These are phyloP conservation scores for Nephrotoma flavescens DNA, from an alignment of 2,888 invertebrate species.

Conservation along the genomic window DNA sequence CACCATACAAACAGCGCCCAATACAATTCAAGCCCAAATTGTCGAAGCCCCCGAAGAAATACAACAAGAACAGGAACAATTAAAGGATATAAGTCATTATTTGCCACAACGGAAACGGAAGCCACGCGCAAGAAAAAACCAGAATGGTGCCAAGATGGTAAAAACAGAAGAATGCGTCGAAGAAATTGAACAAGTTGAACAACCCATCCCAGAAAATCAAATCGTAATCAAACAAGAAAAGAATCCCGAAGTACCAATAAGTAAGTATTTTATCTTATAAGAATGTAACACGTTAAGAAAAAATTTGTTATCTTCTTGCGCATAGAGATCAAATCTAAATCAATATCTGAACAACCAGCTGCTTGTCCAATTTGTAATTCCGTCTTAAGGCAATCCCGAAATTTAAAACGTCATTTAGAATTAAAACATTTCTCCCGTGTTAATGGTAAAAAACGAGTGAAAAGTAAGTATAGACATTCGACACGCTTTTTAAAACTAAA, in stretches of 20 bases:
- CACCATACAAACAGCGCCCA: constrained; percentile 19
- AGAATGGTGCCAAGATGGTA: not conserved
- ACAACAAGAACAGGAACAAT: constrained; percentile 29
- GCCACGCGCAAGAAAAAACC: constrained; percentile 33
- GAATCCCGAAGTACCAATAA: constrained; percentile 6
- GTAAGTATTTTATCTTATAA: constrained; percentile 2
- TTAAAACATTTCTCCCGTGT: constrained; percentile 33
- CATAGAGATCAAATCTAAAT: constrained; percentile 25
- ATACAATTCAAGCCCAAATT: constrained; percentile 32
- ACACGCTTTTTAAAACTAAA: constrained; percentile 12
- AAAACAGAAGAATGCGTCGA: not conserved
- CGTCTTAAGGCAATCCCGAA: constrained; percentile 41
- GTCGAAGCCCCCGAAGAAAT: constrained; percentile 22
- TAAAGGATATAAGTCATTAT: constrained; percentile 34
- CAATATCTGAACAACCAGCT: constrained; percentile 45
- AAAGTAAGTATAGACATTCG: constrained; percentile 22
- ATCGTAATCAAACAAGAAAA: not conserved
- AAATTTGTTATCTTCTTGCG: not conserved
- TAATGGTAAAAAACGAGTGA: constrained; percentile 31
- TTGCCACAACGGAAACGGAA: constrained; percentile 38
- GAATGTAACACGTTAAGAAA: not conserved
- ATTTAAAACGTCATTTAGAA: constrained; percentile 40
- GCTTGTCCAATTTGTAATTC: constrained; percentile 44
- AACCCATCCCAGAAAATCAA: not conserved
- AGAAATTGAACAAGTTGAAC: constrained; percentile 3